Evolutionary conservation across 2,888 invertebrate species (phyloP).

Genomic region (Prosopocoilus inquinatus): DNA sequence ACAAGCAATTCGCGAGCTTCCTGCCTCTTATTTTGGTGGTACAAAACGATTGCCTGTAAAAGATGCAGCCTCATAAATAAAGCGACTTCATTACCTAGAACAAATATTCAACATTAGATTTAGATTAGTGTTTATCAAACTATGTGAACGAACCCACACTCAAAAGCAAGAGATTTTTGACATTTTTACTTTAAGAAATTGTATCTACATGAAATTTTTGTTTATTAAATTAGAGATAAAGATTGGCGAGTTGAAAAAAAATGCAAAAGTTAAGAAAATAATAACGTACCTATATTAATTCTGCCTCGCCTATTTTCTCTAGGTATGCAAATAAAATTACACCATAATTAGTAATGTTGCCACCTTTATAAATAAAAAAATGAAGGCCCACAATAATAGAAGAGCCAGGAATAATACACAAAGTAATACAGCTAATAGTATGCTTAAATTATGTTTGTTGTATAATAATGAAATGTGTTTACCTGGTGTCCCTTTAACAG

Average conservation of each 20-base stretch:
- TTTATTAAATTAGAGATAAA: too few relatives aligned
- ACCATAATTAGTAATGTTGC: not conserved
- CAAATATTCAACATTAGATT: not conserved
- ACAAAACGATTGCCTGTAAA: constrained; percentile 75
- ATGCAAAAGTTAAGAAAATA: too few relatives aligned
- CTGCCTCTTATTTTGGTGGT: constrained; percentile 69
- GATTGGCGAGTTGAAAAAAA: too few relatives aligned
- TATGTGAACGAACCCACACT: too few relatives aligned
- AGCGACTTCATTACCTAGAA: constrained; percentile 66
- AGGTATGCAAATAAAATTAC: too few relatives aligned
- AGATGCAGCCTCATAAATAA: constrained; percentile 76
- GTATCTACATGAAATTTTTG: too few relatives aligned
- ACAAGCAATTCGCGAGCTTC: constrained; percentile 62
- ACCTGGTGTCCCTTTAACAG: constrained; percentile 61
- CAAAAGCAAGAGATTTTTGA: too few relatives aligned
- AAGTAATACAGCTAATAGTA: constrained; percentile 1
- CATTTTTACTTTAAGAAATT: too few relatives aligned
- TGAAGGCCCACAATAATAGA: not conserved
- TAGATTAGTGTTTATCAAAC: too few relatives aligned
- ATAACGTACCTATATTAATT: too few relatives aligned
- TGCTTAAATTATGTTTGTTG: not conserved
- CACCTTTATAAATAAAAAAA: not conserved
- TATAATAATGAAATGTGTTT: constrained; percentile 19
- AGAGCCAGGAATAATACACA: not conserved
- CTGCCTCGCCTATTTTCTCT: too few relatives aligned